phyloP scores from a whole-genome alignment of 2,888 invertebrate genomes.

The Drosophila nr. perissopoda region DNA sequence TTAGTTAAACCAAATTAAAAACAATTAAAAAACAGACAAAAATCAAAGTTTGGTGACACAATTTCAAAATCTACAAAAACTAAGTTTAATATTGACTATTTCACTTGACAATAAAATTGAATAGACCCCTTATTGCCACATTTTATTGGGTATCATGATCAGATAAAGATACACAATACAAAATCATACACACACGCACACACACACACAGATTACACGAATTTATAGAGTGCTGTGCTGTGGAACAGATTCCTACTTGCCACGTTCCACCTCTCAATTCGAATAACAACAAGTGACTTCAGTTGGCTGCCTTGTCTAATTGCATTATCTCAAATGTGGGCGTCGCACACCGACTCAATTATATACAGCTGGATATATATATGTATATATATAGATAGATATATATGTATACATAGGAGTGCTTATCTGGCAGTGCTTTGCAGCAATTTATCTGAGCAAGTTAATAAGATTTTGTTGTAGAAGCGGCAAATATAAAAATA shows the following conservation, averaged over 20 bases:
- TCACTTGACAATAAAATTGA: background rate
- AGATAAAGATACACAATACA: background rate
- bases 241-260: background rate
- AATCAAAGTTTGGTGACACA: background rate
- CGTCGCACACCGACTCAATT: conserved; percentile 63
- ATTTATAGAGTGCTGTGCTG: background rate
- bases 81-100: background rate
- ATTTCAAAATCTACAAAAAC: background rate
- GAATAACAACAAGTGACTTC: conserved; percentile 31
- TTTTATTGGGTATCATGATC: background rate
- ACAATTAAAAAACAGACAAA: background rate
- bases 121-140: background rate
- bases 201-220: background rate
- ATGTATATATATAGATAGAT: conserved; percentile 12
- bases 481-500: conserved; percentile 37
- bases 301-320: conserved; percentile 54
- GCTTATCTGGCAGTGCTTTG: conserved; percentile 48
- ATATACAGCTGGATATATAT: conserved; percentile 7
- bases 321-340: conserved; percentile 65
- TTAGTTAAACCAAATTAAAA: background rate
- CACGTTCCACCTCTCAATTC: conserved; percentile 15
- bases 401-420: conserved; percentile 7
- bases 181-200: background rate
- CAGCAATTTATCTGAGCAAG: conserved; percentile 16
- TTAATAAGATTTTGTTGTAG: conserved; percentile 47